A percentile compares a stretch with the other conserved stretches of the same genome.
phyloP scores from a whole-genome alignment of 1,140 invertebrate species.

The Macrotrachela quadricornifera region DNA sequence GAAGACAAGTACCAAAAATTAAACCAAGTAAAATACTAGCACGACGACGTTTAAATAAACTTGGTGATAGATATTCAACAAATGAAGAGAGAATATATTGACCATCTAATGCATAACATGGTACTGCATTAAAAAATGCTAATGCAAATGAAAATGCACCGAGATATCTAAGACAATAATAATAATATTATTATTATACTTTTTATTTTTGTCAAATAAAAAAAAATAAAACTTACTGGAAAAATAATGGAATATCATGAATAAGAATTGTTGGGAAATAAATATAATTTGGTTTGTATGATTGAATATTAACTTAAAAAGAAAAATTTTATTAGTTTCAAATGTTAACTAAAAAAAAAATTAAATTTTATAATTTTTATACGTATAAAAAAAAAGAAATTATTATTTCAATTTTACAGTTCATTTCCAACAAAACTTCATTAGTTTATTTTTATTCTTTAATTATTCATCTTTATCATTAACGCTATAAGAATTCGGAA shows the following conservation, averaged over 20 bases:
- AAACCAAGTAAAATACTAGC: constrained; percentile 32
- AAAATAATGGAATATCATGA: neutral
- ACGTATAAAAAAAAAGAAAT: too few species aligned
- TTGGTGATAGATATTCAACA: constrained; percentile 19
- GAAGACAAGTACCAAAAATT: constrained; percentile 34
- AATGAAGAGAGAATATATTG: constrained; percentile 49
- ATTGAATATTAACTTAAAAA: constrained; percentile 37
- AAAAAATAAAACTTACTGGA: neutral
- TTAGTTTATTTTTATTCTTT: too few species aligned
- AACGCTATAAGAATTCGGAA: too few species aligned
- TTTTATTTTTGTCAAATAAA: neutral
- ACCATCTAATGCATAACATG: constrained; percentile 76
- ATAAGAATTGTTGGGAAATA: constrained; percentile 35
- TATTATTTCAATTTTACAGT: too few species aligned
- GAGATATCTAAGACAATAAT: constrained; percentile 34
- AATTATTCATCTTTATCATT: too few species aligned
- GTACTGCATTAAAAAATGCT: constrained; percentile 69
- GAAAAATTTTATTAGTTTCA: too few species aligned
- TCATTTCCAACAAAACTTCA: too few species aligned
- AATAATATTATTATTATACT: neutral
- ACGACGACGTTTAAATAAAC: constrained; percentile 28
- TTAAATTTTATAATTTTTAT: too few species aligned
- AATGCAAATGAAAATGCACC: constrained; percentile 71
- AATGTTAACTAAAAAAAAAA: too few species aligned
- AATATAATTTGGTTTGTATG: constrained; percentile 51